A percentile compares a stretch with the other conserved stretches of the same genome.
Conservation (phyloP, 2,888 invertebrate genomes). For the Ephialtes manifestator region DNA sequence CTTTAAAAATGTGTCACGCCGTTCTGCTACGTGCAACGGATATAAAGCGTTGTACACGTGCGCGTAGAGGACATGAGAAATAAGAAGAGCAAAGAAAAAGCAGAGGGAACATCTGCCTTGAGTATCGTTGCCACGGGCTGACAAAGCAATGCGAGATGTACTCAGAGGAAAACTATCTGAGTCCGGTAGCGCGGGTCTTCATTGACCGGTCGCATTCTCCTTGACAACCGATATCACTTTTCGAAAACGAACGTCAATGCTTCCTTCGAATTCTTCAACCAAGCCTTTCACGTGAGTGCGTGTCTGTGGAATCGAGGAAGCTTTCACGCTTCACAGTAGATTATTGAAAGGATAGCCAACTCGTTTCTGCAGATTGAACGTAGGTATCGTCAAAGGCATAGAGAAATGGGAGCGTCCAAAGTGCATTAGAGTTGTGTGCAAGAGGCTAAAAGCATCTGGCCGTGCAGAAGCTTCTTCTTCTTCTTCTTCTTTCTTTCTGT, state of each 20-base stretch:
- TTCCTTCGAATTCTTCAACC: background rate
- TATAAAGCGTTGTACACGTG: constrained; percentile 51
- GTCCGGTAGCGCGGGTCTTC: background rate
- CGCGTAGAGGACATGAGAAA: constrained; percentile 20
- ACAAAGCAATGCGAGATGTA: constrained; percentile 1
- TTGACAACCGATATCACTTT: background rate
- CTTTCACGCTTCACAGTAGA: constrained; percentile 4
- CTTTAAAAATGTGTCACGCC: constrained; percentile 75
- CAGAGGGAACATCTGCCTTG: constrained; percentile 28
- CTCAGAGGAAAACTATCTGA: constrained; percentile 1
- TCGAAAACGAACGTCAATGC: background rate
- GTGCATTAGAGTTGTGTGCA: constrained; percentile 46
- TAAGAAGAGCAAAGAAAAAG: background rate
- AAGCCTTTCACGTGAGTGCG: background rate
- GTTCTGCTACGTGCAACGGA: constrained; percentile 72
- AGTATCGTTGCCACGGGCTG: constrained; percentile 58
- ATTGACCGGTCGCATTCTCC: background rate
- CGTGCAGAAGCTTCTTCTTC: background rate
- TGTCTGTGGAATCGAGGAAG: background rate
- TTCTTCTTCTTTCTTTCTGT: background rate
- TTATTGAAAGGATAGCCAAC: constrained; percentile 32
- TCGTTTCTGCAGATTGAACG: constrained; percentile 23
- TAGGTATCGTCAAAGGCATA: background rate
- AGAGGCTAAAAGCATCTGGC: constrained; percentile 41
- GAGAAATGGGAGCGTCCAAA: constrained; percentile 26